phyloP scores from a whole-genome alignment of 2,888 invertebrate species.

The Pterostichus niger region DNA sequence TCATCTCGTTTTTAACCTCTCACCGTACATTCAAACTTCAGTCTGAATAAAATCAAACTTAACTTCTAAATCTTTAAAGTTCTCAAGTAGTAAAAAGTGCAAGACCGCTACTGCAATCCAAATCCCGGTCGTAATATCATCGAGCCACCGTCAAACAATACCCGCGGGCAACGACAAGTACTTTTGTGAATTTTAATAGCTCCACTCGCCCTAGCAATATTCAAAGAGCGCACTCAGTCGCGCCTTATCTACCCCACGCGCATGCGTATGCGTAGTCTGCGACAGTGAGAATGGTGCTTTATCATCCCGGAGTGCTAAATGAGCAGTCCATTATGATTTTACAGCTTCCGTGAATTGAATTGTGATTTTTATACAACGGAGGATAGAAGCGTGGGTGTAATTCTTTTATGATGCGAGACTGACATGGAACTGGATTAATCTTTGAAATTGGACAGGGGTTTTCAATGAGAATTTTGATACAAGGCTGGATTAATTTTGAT shows the following conservation, averaged over 20 bases:
- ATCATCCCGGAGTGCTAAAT: conserved; percentile 52
- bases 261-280: conserved; percentile 5
- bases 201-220: conserved; percentile 20
- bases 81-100: background rate
- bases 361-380: conserved; percentile 37
- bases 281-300: conserved; percentile 53
- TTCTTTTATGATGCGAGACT: conserved; percentile 24
- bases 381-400: conserved; percentile 21
- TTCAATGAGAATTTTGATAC: conserved; percentile 21
- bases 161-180: conserved; percentile 48
- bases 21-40: background rate
- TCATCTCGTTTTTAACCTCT: no score
- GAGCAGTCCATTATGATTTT: conserved; percentile 58
- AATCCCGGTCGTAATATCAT: conserved; percentile 27
- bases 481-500: background rate
- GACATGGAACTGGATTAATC: conserved; percentile 32
- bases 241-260: conserved; percentile 32
- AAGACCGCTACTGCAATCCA: conserved; percentile 20
- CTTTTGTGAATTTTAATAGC: conserved; percentile 59
- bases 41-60: background rate
- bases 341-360: conserved; percentile 56
- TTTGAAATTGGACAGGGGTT: conserved; percentile 18
- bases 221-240: conserved; percentile 35
- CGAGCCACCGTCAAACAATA: conserved; percentile 45
- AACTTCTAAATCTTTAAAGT: conserved; percentile 7